phyloP scores from a whole-genome alignment of 1,140 invertebrate species.

The Diorhabda carinulata region DNA sequence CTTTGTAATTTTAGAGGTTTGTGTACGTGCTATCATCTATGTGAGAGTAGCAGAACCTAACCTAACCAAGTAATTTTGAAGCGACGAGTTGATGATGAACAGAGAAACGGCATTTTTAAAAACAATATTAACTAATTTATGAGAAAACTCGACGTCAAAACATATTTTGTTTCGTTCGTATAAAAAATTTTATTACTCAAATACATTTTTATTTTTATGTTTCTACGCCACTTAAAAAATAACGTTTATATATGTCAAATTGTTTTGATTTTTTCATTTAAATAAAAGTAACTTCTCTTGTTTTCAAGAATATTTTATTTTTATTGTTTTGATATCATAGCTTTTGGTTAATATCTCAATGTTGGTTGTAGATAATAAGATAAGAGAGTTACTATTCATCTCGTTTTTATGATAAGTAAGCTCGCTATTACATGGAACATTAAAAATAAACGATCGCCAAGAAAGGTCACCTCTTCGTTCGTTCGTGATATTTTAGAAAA shows the following conservation, averaged over 20 bases:
- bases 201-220: background rate
- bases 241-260: background rate
- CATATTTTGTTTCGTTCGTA: too few species aligned
- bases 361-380: background rate
- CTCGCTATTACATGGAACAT: background rate
- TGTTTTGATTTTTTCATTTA: background rate
- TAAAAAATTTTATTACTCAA: background rate
- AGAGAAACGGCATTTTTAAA: too few species aligned
- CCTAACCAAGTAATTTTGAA: too few species aligned
- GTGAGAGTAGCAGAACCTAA: too few species aligned
- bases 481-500: background rate
- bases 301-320: background rate
- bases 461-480: constrained; percentile 1
- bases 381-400: background rate
- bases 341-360: background rate
- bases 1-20: too few species aligned
- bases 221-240: background rate
- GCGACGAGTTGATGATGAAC: too few species aligned
- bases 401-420: background rate
- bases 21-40: too few species aligned
- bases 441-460: background rate
- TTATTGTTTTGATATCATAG: background rate
- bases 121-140: too few species aligned
- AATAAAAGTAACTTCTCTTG: constrained; percentile 2
- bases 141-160: too few species aligned